Conservation (phyloP, 2,888 invertebrate genomes). For the Busseola fusca region DNA sequence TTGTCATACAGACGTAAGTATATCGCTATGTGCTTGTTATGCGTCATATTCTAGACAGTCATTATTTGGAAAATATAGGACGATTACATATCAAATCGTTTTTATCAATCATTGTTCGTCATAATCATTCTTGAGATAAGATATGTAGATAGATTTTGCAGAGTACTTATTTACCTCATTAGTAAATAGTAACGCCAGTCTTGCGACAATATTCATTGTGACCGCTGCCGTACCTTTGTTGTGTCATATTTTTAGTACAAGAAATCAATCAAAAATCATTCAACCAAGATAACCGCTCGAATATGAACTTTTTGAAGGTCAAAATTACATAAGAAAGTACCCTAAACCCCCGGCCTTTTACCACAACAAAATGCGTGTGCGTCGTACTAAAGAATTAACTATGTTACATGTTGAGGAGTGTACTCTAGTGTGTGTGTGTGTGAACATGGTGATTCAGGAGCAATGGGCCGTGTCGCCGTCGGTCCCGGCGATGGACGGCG, state of each 20-base stretch:
- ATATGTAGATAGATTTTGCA: conserved; percentile 25
- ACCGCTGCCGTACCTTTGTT: neutral
- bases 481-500: conserved; percentile 85
- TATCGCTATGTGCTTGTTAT: conserved; percentile 7
- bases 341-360: neutral
- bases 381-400: neutral
- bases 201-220: conserved; percentile 1
- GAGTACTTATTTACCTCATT: neutral
- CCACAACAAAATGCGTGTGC: conserved; percentile 16
- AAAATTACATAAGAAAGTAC: neutral
- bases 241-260: neutral
- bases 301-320: neutral
- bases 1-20: neutral
- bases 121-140: conserved; percentile 37
- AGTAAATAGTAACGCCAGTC: conserved; percentile 12
- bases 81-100: conserved; percentile 14
- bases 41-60: conserved; percentile 29
- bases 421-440: conserved; percentile 32
- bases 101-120: too few relatives aligned
- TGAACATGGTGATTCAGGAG: conserved; percentile 69
- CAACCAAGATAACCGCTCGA: neutral
- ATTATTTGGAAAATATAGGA: conserved; percentile 32
- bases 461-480: conserved; percentile 81
- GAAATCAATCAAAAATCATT: neutral
- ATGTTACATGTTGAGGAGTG: conserved; percentile 37